These are phyloP conservation scores for Toxotes jaculatrix DNA, from an alignment of 2,113 vertebrate genomes.

Conservation along the genomic window DNA sequence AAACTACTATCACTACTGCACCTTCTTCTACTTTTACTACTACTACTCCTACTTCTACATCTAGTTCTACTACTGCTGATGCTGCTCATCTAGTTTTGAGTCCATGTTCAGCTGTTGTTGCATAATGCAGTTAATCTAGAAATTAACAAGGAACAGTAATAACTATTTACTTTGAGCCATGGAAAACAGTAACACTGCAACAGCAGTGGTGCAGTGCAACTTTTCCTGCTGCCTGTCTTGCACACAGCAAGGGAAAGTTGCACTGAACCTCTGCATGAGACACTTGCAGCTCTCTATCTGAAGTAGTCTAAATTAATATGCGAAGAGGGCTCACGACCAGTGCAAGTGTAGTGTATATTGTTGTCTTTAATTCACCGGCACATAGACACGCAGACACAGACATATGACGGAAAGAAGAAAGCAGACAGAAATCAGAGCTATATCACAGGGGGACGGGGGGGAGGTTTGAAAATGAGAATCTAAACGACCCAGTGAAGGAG, in stretches of 20 bases:
- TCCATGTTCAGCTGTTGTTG: neutral
- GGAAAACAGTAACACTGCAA: neutral
- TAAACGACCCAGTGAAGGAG: constrained; percentile 12
- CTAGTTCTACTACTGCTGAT: neutral
- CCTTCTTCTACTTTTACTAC: neutral
- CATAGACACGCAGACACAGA: constrained; percentile 7
- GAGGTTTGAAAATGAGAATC: constrained; percentile 38
- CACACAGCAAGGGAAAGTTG: neutral
- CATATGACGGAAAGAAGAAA: neutral
- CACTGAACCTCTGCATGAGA: neutral
- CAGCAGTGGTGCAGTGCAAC: neutral
- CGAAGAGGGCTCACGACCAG: neutral
- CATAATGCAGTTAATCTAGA: neutral
- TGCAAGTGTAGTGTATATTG: neutral
- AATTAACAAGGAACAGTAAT: neutral
- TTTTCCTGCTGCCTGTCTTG: neutral
- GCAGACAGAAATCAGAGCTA: constrained; percentile 26
- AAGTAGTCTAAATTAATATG: neutral
- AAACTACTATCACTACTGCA: too few species aligned
- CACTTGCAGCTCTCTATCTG: neutral
- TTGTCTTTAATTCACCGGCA: neutral
- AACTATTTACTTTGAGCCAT: neutral
- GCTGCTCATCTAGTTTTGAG: too few species aligned
- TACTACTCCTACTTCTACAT: neutral
- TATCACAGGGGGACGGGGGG: neutral